These are phyloP conservation scores for Mastigias papua DNA, from an alignment of 30 jellyfish, hydroid and myxozoan genomes.

Conservation along the genomic window DNA sequence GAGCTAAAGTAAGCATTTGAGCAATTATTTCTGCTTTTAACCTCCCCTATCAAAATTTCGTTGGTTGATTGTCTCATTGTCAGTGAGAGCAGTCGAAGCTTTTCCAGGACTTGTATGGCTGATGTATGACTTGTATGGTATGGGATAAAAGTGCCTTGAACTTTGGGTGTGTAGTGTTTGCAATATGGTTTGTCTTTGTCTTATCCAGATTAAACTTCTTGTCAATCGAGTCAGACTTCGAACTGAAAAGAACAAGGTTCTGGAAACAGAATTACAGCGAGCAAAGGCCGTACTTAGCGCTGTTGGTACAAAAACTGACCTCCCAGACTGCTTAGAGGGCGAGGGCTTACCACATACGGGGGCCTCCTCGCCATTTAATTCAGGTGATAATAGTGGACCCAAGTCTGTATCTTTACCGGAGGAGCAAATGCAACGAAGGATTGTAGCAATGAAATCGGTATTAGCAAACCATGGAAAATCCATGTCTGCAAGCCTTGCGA, in stretches of 20 bases:
- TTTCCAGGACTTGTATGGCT: too few species aligned
- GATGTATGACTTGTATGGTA: too few species aligned
- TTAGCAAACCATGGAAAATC: conserved; percentile 1
- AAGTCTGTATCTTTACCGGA: neutral
- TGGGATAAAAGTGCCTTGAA: too few species aligned
- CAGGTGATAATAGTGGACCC: neutral
- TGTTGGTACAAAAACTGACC: neutral
- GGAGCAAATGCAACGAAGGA: conserved; percentile 24
- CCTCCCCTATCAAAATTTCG: too few species aligned
- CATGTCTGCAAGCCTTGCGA: neutral
- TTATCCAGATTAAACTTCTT: conserved; percentile 20
- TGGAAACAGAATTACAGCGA: conserved; percentile 45
- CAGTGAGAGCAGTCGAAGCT: too few species aligned
- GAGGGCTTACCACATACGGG: neutral
- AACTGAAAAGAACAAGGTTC: conserved; percentile 3
- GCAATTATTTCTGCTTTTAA: too few species aligned
- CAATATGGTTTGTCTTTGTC: neutral
- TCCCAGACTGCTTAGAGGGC: neutral
- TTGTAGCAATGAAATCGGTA: conserved; percentile 1
- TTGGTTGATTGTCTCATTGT: too few species aligned
- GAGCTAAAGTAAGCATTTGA: conserved; percentile 40
- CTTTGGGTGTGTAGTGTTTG: neutral
- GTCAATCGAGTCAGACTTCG: conserved; percentile 17
- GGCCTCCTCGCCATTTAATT: conserved; percentile 15
- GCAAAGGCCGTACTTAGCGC: conserved; percentile 30